phyloP scores from a whole-genome alignment of 2,797 vertebrate genomes.

The Rhinella marina region DNA sequence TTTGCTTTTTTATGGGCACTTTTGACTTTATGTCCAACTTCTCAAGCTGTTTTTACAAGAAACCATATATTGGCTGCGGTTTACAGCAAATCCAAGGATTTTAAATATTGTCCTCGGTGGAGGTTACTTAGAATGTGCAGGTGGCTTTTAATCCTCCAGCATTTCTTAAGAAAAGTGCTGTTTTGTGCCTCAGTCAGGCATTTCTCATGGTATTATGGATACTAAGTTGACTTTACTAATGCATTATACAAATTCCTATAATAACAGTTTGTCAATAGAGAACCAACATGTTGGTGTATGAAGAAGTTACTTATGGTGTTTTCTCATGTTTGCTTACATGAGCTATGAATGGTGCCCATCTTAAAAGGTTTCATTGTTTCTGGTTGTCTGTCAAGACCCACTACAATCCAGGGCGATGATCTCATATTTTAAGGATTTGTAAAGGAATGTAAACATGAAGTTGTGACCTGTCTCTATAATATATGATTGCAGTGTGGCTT shows the following conservation, averaged over 20 bases:
- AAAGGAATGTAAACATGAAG: background rate
- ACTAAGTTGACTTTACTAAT: conserved; percentile 31
- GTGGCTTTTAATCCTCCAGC: conserved; percentile 66
- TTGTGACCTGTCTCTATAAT: background rate
- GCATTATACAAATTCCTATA: conserved; percentile 59
- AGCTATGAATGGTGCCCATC: background rate
- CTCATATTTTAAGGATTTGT: background rate
- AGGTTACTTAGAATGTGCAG: conserved; percentile 64
- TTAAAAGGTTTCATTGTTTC: conserved; percentile 12
- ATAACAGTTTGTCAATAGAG: conserved; percentile 59
- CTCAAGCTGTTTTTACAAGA: conserved; percentile 47
- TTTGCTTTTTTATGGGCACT: conserved; percentile 43
- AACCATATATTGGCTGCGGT: conserved; percentile 39
- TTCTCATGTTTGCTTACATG: conserved; percentile 14
- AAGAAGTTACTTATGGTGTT: conserved; percentile 15
- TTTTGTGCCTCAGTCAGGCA: conserved; percentile 73
- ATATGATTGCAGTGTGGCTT: background rate
- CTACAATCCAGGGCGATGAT: background rate
- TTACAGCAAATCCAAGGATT: conserved; percentile 62
- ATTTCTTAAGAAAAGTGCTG: conserved; percentile 66
- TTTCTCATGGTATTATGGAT: conserved; percentile 63
- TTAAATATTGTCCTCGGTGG: conserved; percentile 69
- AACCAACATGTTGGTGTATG: conserved; percentile 20
- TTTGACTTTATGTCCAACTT: conserved; percentile 40
- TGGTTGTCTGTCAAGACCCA: background rate